phyloP scores from a whole-genome alignment of 2,888 invertebrate genomes.

The Heliconius aoede region DNA sequence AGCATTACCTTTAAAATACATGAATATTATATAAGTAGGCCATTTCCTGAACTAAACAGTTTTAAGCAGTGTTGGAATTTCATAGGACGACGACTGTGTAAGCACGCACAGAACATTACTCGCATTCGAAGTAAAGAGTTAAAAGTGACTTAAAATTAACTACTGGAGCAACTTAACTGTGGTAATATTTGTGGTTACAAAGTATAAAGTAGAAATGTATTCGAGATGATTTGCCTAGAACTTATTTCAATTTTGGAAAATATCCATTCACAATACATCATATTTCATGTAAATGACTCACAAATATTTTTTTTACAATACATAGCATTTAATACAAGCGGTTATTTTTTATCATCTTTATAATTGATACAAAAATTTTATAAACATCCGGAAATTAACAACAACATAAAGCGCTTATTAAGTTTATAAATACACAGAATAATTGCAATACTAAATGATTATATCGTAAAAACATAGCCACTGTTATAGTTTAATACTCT shows the following conservation, averaged over 20 bases:
- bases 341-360: background rate
- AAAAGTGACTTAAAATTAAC: constrained; percentile 35
- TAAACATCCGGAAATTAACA: background rate
- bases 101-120: constrained; percentile 44
- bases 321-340: constrained; percentile 20
- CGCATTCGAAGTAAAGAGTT: constrained; percentile 31
- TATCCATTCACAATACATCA: background rate
- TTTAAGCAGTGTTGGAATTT: constrained; percentile 35
- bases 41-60: constrained; percentile 21
- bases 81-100: constrained; percentile 41
- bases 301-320: no score
- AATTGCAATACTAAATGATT: constrained; percentile 19
- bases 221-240: background rate
- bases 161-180: constrained; percentile 37
- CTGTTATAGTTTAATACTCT: constrained; percentile 4
- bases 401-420: constrained; percentile 11
- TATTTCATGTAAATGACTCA: background rate
- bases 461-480: constrained; percentile 23
- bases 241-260: background rate
- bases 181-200: constrained; percentile 30
- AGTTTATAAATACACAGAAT: constrained; percentile 9
- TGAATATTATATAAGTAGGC: constrained; percentile 7
- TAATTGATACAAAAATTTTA: background rate
- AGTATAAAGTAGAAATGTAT: constrained; percentile 36
- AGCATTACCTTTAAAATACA: background rate